Evolutionary conservation across 2,113 vertebrate species (phyloP), one percentile per base, ranked within the genome.

Genomic region (Zootoca vivipara): DNA sequence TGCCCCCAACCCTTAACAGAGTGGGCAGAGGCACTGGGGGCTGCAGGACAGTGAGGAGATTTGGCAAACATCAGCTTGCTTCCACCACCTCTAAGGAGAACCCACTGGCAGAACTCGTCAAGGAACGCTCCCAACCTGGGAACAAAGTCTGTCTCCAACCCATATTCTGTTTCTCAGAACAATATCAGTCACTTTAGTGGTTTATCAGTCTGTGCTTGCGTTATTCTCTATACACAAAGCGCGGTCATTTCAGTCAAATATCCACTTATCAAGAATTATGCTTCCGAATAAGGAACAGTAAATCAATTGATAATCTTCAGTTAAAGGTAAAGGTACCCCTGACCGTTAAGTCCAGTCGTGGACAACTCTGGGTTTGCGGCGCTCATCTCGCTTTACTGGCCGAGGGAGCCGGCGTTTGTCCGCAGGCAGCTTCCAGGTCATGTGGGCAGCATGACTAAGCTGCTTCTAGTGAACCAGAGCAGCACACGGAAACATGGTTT

Each of bases 241-340:
- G 40, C 89, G 83, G 74, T 64, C 1, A 56, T 70, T 72, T 80
- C 64, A 58, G 70, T 78, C 24, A 42, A 78, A 46, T 77, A 5
- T 58, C 82, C 1, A 62, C 0, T 1, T 52, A 75, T 1, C 28
- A 89, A 90, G 42, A 84, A 80, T 88, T 56, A 85, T 42, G 70
- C 4, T 85, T 91, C 89, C 4, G 77, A 87, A 85, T n/a, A 2
- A 73, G 33, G 0, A 74, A 52, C 82, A 2, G 0, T 46, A 78
- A 80, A n/a, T 9, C 58, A n/a, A 62, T n/a, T n/a, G 22, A 30
- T 24, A 24, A 78, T 89, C 46, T 35, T 82, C 85, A 90, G 83
- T n/a, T n/a, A n/a, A n/a, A n/a, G n/a, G n/a, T n/a, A n/a, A n/a
- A n/a, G n/a, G n/a, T n/a, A n/a, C n/a, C n/a, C n/a, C n/a, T n/a